A percentile compares a stretch with the other conserved stretches of the same genome.
Evolutionary conservation across 92 coral and sea anemone species (phyloP).

Genomic region (Epizoanthus fatuus): DNA sequence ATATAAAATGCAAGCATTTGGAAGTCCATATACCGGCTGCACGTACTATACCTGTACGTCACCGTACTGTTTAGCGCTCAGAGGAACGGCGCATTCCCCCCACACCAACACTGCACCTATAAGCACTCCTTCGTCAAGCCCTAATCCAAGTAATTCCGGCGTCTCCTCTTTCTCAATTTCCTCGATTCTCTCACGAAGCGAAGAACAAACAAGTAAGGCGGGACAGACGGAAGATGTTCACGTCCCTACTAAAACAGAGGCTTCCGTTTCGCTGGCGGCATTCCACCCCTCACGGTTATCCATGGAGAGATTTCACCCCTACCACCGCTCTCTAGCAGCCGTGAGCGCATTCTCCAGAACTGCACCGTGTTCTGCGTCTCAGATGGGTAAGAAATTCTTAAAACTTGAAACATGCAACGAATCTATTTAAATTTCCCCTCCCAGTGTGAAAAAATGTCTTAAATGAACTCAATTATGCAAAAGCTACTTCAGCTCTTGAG

Average conservation of each 20-base stretch:
- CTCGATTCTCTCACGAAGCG: slow-evolving; percentile 85
- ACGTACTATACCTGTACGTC: slow-evolving; percentile 83
- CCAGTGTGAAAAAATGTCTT: background rate
- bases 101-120: slow-evolving; percentile 53
- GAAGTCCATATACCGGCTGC: slow-evolving; percentile 66
- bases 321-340: slow-evolving; percentile 71
- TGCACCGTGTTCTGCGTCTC: slow-evolving; percentile 43
- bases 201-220: slow-evolving; percentile 61
- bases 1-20: slow-evolving; percentile 73
- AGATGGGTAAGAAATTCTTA: slow-evolving; percentile 69
- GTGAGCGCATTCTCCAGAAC: slow-evolving; percentile 77
- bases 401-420: background rate
- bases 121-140: slow-evolving; percentile 40
- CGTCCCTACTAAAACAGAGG: slow-evolving; percentile 40
- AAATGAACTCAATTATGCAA: background rate
- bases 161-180: slow-evolving; percentile 84
- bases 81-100: slow-evolving; percentile 49
- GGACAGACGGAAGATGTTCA: slow-evolving; percentile 40
- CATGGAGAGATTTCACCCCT: slow-evolving; percentile 86
- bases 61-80: slow-evolving; percentile 77
- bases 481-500: background rate
- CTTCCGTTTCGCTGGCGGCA: slow-evolving; percentile 49
- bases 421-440: background rate
- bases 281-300: slow-evolving; percentile 69
- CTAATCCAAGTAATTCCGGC: slow-evolving; percentile 15